These are phyloP conservation scores for Latheticus oryzae DNA, from an alignment of 2,888 invertebrate genomes.

Conservation along the genomic window DNA sequence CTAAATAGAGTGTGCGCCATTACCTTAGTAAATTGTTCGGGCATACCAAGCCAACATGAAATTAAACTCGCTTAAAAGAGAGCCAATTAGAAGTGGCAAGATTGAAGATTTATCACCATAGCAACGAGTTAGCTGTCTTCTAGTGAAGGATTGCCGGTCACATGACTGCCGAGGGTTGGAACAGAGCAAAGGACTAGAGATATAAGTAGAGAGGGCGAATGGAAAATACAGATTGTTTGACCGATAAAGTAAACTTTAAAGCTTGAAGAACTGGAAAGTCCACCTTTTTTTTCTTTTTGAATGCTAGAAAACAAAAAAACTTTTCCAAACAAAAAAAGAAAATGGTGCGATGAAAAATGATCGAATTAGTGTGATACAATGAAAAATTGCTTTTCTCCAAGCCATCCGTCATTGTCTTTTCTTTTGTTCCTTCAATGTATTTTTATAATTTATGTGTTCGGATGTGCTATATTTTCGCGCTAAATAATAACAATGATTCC, in stretches of 20 bases:
- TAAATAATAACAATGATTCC: constrained; percentile 3
- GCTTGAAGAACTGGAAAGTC: constrained; percentile 56
- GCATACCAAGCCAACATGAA: constrained; percentile 59
- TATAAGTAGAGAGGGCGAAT: constrained; percentile 46
- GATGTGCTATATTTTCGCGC: constrained; percentile 2
- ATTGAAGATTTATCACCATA: constrained; percentile 66
- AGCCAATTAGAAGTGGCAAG: constrained; percentile 67
- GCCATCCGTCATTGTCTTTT: constrained; percentile 13
- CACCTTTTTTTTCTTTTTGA: too few relatives aligned
- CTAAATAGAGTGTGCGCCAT: constrained; percentile 48
- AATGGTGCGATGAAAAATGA: too few relatives aligned
- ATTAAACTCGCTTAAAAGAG: constrained; percentile 64
- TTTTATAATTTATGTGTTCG: constrained; percentile 19
- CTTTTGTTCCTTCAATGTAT: constrained; percentile 13
- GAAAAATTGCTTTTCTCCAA: constrained; percentile 2
- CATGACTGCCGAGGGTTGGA: constrained; percentile 57
- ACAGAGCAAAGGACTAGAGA: constrained; percentile 37
- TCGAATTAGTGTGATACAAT: constrained; percentile 8
- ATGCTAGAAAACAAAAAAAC: too few relatives aligned
- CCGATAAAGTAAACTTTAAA: constrained; percentile 59
- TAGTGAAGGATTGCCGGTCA: constrained; percentile 65
- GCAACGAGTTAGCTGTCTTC: constrained; percentile 65
- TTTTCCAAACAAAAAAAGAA: too few relatives aligned
- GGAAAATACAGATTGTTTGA: constrained; percentile 53
- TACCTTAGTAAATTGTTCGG: constrained; percentile 55